Evolutionary conservation across 1,140 invertebrate genomes (phyloP).

Genomic region (Lordiphosa stackelbergi): DNA sequence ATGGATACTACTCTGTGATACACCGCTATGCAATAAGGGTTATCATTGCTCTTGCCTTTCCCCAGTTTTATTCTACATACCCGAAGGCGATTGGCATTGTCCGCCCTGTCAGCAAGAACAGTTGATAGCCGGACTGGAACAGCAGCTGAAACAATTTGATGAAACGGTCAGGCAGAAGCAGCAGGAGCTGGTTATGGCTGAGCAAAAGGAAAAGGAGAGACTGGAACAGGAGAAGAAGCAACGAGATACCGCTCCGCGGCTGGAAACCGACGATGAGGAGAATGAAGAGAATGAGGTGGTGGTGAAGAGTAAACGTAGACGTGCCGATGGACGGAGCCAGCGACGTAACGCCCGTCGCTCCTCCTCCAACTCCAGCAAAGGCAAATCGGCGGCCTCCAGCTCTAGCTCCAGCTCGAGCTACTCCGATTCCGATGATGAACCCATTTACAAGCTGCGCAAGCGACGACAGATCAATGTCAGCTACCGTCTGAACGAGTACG

Average conservation of each 20-base stretch:
- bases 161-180: slow-evolving; percentile 84
- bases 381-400: slow-evolving; percentile 35
- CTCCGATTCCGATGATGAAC: slow-evolving; percentile 82
- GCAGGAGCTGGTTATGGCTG: slow-evolving; percentile 84
- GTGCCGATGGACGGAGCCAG: slow-evolving; percentile 65
- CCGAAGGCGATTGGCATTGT: slow-evolving; percentile 98
- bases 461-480: slow-evolving; percentile 86
- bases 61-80: slow-evolving; percentile 93
- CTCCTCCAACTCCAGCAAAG: slow-evolving; percentile 29
- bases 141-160: slow-evolving; percentile 82
- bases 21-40: slow-evolving; percentile 88
- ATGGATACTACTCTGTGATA: slow-evolving; percentile 96
- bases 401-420: slow-evolving; percentile 77
- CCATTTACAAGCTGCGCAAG: slow-evolving; percentile 89
- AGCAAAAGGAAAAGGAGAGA: slow-evolving; percentile 69
- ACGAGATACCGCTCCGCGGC: slow-evolving; percentile 4
- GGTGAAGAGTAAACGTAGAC: slow-evolving; percentile 54
- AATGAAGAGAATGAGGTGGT: slow-evolving; percentile 33
- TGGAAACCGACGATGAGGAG: slow-evolving; percentile 21
- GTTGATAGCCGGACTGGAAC: slow-evolving; percentile 84
- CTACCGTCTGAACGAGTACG: slow-evolving; percentile 94
- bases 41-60: slow-evolving; percentile 96
- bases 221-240: slow-evolving; percentile 10
- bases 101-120: slow-evolving; percentile 94
- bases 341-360: slow-evolving; percentile 55